Conservation (phyloP, 2,113 vertebrate genomes). For the Osmerus mordax region DNA sequence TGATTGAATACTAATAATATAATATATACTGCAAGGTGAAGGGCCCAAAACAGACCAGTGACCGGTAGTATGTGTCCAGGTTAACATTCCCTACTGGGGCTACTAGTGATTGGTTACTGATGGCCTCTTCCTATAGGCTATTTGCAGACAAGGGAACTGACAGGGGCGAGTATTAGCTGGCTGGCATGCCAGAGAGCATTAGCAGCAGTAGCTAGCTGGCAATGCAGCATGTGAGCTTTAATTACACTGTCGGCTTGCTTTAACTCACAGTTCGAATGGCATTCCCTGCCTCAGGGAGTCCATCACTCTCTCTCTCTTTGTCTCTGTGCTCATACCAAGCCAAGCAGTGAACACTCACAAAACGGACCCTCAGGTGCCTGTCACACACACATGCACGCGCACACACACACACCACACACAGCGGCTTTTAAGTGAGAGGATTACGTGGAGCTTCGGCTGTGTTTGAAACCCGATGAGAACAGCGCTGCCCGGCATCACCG, state of each 20-base stretch:
- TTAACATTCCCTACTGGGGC: too few species aligned
- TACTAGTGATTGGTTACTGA: too few species aligned
- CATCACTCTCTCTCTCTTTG: constrained; percentile 22
- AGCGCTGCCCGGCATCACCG: constrained; percentile 31
- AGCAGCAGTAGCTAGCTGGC: too few species aligned
- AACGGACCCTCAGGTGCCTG: constrained; percentile 42
- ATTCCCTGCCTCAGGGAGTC: constrained; percentile 51
- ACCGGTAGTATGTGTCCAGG: too few species aligned
- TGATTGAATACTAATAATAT: too few species aligned
- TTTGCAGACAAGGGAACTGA: too few species aligned
- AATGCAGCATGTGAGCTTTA: not conserved
- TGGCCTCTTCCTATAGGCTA: too few species aligned
- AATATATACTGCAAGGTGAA: too few species aligned
- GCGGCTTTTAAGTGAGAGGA: constrained; percentile 12
- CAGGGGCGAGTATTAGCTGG: too few species aligned
- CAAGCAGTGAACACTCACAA: constrained; percentile 39
- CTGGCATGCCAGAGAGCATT: too few species aligned
- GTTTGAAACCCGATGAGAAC: constrained; percentile 51
- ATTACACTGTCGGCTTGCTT: too few species aligned
- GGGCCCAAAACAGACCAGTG: too few species aligned
- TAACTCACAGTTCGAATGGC: not conserved
- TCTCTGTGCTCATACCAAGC: constrained; percentile 26
- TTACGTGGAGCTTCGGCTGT: constrained; percentile 26
- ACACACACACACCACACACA: constrained; percentile 11
- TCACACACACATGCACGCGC: constrained; percentile 24